These are phyloP conservation scores for Tychaedon coryphoeus DNA, from an alignment of 2,113 vertebrate species.

Conservation along the genomic window DNA sequence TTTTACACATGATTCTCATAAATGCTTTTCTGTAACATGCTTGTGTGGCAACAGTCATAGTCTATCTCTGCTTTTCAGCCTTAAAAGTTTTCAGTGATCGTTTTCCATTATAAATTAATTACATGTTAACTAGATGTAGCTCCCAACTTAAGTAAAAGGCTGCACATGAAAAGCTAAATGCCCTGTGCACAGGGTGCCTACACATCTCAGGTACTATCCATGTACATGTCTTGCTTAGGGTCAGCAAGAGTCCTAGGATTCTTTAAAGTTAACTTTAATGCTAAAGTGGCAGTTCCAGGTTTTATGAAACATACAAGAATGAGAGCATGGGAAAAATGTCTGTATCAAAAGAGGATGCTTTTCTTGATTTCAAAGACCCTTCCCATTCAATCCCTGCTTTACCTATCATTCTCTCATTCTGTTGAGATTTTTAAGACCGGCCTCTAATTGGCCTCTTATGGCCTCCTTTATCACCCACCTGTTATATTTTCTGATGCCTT, in stretches of 20 bases:
- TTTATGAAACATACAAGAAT: background rate
- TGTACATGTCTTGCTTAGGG: background rate
- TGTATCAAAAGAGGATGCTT: background rate
- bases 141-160: background rate
- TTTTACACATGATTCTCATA: background rate
- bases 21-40: background rate
- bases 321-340: background rate
- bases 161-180: background rate
- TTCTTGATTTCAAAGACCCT: background rate
- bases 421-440: background rate
- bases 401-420: background rate
- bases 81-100: background rate
- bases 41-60: background rate
- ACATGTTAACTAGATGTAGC: background rate
- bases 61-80: background rate
- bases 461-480: background rate
- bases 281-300: background rate
- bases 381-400: background rate
- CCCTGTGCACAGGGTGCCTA: background rate
- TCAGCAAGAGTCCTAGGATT: background rate
- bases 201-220: fast-evolving
- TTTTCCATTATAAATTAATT: background rate
- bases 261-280: background rate
- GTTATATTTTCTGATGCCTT: background rate
- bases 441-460: background rate